Base-by-base conservation (phyloP, 2,797 vertebrate genomes). In the Mus minutoides region DNA sequence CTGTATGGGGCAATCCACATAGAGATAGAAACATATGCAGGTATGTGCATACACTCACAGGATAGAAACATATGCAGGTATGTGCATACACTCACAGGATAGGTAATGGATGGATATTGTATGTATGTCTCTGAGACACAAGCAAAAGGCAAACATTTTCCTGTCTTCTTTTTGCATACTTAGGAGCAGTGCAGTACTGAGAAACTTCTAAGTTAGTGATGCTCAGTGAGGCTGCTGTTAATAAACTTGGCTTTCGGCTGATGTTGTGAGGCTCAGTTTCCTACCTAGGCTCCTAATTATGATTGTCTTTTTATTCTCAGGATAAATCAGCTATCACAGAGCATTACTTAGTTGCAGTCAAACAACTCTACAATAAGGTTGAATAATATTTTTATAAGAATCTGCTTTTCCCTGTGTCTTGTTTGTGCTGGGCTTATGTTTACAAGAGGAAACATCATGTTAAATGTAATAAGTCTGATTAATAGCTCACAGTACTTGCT, bases 261-360 rank as follows among this genome's bases (percentile, higher is more conserved):
- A 94, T 95, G 71, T 90, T 96, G 90, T 97, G 0, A 2, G 88
- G 91, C 60, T 95, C 97, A 64, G 90, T 97, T 91, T 97, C n/a
- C 73, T 95, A 60, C 82, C 19, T 91, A 97, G 96, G 96, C 97
- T 98, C 92, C 92, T 97, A 98, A 98, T 98, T 97, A 96, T 96
- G 94, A 75, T 95, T 97, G 92, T 88, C 89, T 96, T 97, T 97
- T 92, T 96, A 97, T 97, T 96, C 96, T 92, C 94, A 96, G 97
- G 89, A 97, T 73, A 97, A 83, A 75, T 79, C 62, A 64, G 87
- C 95, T 83, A 97, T 62, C 40, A 95, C 80, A 84, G 71, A 97
- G 58, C 31, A 97, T 96, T 95, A 94, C 96, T 98, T 88, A 88
- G 69, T 87, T 92, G 60, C 90, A 94, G 60, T 34, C 31, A 24